Conservation (phyloP, 2,113 vertebrate genomes). For the Anser cygnoides region DNA sequence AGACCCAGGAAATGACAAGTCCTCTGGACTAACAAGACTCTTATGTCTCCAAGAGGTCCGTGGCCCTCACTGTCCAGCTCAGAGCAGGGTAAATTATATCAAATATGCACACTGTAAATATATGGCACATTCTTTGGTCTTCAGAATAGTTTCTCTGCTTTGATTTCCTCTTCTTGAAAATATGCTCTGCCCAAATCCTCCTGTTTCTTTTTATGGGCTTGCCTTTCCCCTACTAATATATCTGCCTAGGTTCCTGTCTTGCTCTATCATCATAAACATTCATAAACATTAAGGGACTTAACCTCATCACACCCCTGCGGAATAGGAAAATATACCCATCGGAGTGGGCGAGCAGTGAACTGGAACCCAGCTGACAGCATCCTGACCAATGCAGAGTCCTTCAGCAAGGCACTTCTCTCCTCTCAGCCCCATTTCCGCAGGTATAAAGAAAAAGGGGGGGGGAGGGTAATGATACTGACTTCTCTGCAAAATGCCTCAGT, state of each 20-base stretch:
- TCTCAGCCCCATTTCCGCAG: not conserved
- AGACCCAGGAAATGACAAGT: not conserved
- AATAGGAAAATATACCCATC: slow-evolving; percentile 51
- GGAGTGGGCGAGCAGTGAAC: slow-evolving; percentile 27
- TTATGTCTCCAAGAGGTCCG: not conserved
- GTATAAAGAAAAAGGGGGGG: not conserved
- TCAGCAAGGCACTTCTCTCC: not conserved
- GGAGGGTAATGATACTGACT: not conserved
- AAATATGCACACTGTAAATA: not conserved
- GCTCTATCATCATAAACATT: slow-evolving; percentile 36
- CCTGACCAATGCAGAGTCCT: not conserved
- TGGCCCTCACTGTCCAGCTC: not conserved
- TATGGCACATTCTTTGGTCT: not conserved
- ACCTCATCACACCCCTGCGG: not conserved
- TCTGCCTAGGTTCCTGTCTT: slow-evolving; percentile 42
- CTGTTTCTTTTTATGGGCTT: slow-evolving; percentile 11
- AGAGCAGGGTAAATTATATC: not conserved
- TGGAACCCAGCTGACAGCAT: slow-evolving; percentile 25
- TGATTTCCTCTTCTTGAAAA: not conserved
- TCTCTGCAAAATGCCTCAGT: not conserved
- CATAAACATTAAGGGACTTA: slow-evolving; percentile 64
- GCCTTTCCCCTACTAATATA: slow-evolving; percentile 15
- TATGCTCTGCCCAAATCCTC: not conserved
- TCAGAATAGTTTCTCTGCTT: not conserved
- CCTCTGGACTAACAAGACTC: not conserved